Conservation (phyloP, 2,113 vertebrate species). For the Pygoscelis antarcticus region DNA sequence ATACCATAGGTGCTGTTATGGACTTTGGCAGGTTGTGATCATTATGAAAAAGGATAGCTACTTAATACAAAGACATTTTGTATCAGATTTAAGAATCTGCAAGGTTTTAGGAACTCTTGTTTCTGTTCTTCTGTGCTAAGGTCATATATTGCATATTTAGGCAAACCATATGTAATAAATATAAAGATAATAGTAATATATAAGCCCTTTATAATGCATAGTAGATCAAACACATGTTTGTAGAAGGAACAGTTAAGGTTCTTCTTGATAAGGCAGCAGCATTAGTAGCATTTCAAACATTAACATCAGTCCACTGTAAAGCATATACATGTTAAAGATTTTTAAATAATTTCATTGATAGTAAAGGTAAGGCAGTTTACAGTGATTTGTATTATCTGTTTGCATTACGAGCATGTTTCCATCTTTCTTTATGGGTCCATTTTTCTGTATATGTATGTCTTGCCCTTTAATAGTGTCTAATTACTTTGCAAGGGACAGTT, state of each 20-base stretch:
- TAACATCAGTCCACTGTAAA: not conserved
- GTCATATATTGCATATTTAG: not conserved
- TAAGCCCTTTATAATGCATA: not conserved
- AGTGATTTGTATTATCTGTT: not conserved
- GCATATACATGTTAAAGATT: not conserved
- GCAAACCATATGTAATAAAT: not conserved
- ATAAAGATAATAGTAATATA: not conserved
- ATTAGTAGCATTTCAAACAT: not conserved
- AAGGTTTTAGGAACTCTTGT: not conserved
- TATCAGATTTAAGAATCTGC: not conserved
- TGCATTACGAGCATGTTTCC: not conserved
- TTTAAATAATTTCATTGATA: not conserved
- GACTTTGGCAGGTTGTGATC: not conserved
- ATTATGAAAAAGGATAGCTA: not conserved
- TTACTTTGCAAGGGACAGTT: not conserved
- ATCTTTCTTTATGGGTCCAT: not conserved
- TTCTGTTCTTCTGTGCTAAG: not conserved
- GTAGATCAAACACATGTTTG: conserved; percentile 5
- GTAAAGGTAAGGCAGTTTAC: not conserved
- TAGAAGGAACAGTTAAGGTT: not conserved
- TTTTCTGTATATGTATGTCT: not conserved
- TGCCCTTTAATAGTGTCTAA: not conserved
- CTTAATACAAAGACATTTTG: not conserved
- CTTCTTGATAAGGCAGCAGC: not conserved
- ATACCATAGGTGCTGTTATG: not conserved